Percentiles rank a stretch among this genome's conserved stretches.
phyloP scores from a whole-genome alignment of 1,140 invertebrate species.

The Mizuhopecten yessoensis region DNA sequence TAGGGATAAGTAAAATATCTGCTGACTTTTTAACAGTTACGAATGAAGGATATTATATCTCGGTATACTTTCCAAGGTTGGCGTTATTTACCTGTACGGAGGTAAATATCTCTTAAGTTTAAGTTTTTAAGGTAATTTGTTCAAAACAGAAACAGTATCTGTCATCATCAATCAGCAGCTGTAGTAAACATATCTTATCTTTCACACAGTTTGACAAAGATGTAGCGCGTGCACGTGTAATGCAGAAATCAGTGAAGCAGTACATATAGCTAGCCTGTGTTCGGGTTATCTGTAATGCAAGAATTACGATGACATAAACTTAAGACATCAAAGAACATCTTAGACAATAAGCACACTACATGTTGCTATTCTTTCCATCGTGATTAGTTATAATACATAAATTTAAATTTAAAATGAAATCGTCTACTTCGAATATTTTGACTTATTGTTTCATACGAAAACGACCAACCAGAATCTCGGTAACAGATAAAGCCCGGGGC shows the following conservation, averaged over 20 bases:
- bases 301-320: background rate
- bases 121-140: no score
- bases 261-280: no score
- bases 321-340: background rate
- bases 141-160: background rate
- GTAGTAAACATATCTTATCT: no score
- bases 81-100: no score
- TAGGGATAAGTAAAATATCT: background rate
- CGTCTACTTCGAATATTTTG: background rate
- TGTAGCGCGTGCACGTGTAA: background rate
- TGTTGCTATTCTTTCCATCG: background rate
- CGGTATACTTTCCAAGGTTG: no score
- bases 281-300: no score
- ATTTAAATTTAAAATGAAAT: background rate
- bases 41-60: no score
- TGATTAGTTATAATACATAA: background rate
- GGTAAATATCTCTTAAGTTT: background rate
- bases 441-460: background rate
- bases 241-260: background rate
- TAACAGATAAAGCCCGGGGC: background rate
- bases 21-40: no score
- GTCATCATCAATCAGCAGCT: background rate
- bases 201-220: background rate
- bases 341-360: background rate
- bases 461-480: background rate